phyloP scores from a whole-genome alignment of 2,888 invertebrate species.

The Gnatocerus cornutus region DNA sequence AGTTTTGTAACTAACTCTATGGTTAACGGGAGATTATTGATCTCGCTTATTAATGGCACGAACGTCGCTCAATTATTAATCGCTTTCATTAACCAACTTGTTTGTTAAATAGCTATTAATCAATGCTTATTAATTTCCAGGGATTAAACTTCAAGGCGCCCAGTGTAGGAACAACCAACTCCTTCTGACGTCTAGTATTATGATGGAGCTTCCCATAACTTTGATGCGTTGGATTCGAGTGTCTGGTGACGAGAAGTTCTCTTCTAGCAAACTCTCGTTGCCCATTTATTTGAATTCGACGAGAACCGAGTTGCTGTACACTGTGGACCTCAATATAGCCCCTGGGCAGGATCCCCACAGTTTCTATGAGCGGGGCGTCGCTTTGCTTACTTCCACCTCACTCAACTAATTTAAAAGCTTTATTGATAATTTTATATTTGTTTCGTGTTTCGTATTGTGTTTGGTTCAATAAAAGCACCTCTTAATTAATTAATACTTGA shows the following conservation, averaged over 20 bases:
- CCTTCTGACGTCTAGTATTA: slow-evolving; percentile 93
- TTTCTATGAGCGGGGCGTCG: slow-evolving; percentile 99
- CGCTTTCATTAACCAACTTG: too few species aligned
- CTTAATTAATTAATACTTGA: too few species aligned
- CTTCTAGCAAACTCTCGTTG: slow-evolving; percentile 84
- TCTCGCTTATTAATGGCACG: too few species aligned
- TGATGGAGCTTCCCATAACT: slow-evolving; percentile 93
- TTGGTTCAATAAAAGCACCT: too few species aligned
- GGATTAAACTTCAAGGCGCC: slow-evolving; percentile 97
- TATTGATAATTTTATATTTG: neutral
- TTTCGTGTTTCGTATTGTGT: neutral
- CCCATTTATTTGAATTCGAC: slow-evolving; percentile 99
- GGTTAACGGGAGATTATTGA: too few species aligned
- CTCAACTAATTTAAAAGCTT: slow-evolving; percentile 78
- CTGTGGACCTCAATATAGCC: slow-evolving; percentile 93
- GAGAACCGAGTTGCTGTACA: slow-evolving; percentile 94
- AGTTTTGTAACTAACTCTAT: too few species aligned
- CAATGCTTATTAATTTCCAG: too few species aligned
- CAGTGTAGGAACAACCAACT: slow-evolving; percentile 93
- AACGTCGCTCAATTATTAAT: too few species aligned
- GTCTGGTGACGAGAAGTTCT: slow-evolving; percentile 68
- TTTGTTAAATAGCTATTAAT: too few species aligned
- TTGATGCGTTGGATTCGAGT: slow-evolving; percentile 87
- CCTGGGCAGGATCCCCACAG: slow-evolving; percentile 94
- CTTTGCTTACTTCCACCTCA: slow-evolving; percentile 93